Evolutionary conservation across 2,888 invertebrate species (phyloP).

Genomic region (Netelia inedita): DNA sequence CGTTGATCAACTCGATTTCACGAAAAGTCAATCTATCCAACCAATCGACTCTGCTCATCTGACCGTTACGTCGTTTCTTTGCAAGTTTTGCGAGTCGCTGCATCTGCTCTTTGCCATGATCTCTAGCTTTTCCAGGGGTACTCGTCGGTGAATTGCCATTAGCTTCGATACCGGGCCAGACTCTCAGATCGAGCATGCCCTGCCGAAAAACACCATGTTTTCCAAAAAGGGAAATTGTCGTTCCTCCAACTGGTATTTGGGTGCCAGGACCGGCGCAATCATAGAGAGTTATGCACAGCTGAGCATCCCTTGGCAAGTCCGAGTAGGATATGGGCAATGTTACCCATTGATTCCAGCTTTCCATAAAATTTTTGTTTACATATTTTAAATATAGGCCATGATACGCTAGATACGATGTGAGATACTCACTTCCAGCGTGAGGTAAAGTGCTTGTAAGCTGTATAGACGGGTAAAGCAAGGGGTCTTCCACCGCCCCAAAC

Average conservation of each 20-base stretch:
- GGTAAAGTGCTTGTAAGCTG: conserved; percentile 96
- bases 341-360: conserved; percentile 99
- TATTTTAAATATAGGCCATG: background rate
- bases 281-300: conserved; percentile 94
- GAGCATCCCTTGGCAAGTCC: conserved; percentile 95
- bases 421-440: conserved; percentile 95
- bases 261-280: conserved; percentile 96
- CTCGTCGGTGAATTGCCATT: conserved; percentile 91
- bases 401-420: background rate
- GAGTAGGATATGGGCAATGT: conserved; percentile 95
- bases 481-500: conserved; percentile 93
- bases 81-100: conserved; percentile 95
- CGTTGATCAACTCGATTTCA: conserved; percentile 98
- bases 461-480: conserved; percentile 94
- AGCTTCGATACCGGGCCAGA: conserved; percentile 94
- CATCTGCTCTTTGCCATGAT: conserved; percentile 94
- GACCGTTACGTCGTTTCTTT: conserved; percentile 97
- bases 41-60: conserved; percentile 98
- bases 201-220: conserved; percentile 97
- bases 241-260: conserved; percentile 95
- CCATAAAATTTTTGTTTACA: background rate
- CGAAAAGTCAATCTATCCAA: conserved; percentile 97
- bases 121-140: conserved; percentile 95
- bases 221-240: conserved; percentile 96
- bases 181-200: conserved; percentile 95